Evolutionary conservation across 2,113 vertebrate genomes (phyloP).

Genomic region (Cranoglanis bouderius): DNA sequence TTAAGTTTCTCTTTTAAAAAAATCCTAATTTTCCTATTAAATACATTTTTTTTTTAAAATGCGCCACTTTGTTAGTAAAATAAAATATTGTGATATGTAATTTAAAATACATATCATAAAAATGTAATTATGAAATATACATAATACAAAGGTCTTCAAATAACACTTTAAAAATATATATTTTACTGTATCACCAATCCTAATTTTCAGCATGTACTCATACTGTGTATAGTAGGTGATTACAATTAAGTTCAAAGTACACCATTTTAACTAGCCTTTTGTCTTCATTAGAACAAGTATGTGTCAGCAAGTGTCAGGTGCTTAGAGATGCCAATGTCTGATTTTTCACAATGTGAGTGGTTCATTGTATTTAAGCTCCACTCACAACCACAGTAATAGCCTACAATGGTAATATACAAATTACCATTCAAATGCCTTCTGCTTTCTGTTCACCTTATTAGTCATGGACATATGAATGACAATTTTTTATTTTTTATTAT

Average conservation of each 20-base stretch:
- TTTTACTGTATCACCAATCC: background rate
- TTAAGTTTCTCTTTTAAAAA: too few species aligned
- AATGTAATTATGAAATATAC: background rate
- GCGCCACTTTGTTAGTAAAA: background rate
- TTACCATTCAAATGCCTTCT: background rate
- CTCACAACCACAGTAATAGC: background rate
- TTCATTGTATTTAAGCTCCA: background rate
- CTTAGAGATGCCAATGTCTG: background rate
- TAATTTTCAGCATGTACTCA: background rate
- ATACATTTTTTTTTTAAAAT: background rate
- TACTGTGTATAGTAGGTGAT: background rate
- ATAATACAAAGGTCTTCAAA: background rate
- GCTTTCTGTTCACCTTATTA: background rate
- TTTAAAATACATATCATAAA: background rate
- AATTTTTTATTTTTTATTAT: background rate
- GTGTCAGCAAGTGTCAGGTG: background rate
- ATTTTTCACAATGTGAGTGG: background rate
- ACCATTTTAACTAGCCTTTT: background rate
- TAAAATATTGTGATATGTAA: background rate
- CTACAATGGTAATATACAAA: conserved; percentile 2
- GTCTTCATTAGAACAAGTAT: background rate
- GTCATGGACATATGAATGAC: background rate
- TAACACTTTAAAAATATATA: background rate
- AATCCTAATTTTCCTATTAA: background rate
- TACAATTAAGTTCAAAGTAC: background rate